Conservation (phyloP, 1,140 invertebrate genomes). For the Orius insidiosus region DNA sequence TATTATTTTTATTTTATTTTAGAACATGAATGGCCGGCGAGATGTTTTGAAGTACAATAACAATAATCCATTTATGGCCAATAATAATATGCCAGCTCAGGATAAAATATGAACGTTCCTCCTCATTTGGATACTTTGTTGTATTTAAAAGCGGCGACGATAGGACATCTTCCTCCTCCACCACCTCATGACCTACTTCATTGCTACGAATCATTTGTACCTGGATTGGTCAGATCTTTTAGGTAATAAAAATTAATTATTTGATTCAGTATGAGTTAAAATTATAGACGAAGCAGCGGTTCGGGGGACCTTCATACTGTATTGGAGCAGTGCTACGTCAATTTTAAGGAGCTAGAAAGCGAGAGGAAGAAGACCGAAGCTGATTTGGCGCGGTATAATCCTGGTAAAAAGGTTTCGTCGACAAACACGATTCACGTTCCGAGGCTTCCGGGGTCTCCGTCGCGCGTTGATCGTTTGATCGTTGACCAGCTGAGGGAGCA, state of each 20-base stretch:
- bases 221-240: slow-evolving; percentile 10
- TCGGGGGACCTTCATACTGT: slow-evolving; percentile 50
- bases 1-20: slow-evolving; percentile 1
- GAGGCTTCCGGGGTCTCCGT: slow-evolving; percentile 60
- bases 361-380: slow-evolving; percentile 75
- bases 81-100: slow-evolving; percentile 8
- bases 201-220: slow-evolving; percentile 11
- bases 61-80: slow-evolving; percentile 14
- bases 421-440: slow-evolving; percentile 67
- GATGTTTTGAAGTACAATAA: slow-evolving; percentile 10
- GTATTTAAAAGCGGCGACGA: neutral
- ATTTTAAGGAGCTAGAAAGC: slow-evolving; percentile 64
- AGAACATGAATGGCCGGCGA: slow-evolving; percentile 1
- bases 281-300: slow-evolving; percentile 28
- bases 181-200: slow-evolving; percentile 14
- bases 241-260: neutral
- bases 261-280: neutral
- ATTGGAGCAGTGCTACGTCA: slow-evolving; percentile 64
- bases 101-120: slow-evolving; percentile 1
- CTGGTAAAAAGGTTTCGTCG: slow-evolving; percentile 51
- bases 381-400: slow-evolving; percentile 40
- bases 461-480: slow-evolving; percentile 61
- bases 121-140: slow-evolving; percentile 1
- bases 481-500: slow-evolving; percentile 70
- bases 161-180: neutral